phyloP scores from a whole-genome alignment of 2,888 invertebrate genomes.

The Spialia ferax region DNA sequence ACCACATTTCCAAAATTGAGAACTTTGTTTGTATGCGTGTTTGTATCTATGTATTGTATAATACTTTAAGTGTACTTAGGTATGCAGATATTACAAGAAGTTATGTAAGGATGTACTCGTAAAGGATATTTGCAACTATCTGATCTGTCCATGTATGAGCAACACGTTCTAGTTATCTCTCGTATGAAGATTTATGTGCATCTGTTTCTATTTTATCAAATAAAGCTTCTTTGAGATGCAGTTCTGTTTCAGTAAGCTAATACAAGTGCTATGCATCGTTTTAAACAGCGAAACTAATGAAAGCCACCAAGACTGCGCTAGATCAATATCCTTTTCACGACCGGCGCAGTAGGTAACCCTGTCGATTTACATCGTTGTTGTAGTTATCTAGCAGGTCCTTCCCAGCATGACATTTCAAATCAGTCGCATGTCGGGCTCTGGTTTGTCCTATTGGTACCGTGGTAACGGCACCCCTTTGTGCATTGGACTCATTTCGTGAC shows the following conservation, averaged over 20 bases:
- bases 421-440: slow-evolving; percentile 55
- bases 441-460: slow-evolving; percentile 66
- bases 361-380: slow-evolving; percentile 55
- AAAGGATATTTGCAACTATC: neutral
- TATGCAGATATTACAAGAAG: too few species aligned
- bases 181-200: neutral
- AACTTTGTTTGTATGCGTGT: neutral
- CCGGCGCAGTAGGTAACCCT: slow-evolving; percentile 69
- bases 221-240: slow-evolving; percentile 26
- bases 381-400: slow-evolving; percentile 45
- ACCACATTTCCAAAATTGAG: neutral
- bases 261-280: slow-evolving; percentile 52
- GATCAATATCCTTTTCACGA: slow-evolving; percentile 79
- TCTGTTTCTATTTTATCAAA: neutral
- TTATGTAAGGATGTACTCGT: neutral
- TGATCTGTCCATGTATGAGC: neutral
- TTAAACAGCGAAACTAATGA: slow-evolving; percentile 58
- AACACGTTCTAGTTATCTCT: neutral
- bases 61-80: too few species aligned
- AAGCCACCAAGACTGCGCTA: slow-evolving; percentile 64
- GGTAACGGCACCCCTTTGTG: slow-evolving; percentile 61
- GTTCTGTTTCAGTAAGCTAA: slow-evolving; percentile 48
- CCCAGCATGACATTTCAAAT: slow-evolving; percentile 55
- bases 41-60: too few species aligned
- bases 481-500: slow-evolving; percentile 51